These are phyloP conservation scores for Marmota monax DNA, from an alignment of 2,113 vertebrate genomes.

Conservation along the genomic window DNA sequence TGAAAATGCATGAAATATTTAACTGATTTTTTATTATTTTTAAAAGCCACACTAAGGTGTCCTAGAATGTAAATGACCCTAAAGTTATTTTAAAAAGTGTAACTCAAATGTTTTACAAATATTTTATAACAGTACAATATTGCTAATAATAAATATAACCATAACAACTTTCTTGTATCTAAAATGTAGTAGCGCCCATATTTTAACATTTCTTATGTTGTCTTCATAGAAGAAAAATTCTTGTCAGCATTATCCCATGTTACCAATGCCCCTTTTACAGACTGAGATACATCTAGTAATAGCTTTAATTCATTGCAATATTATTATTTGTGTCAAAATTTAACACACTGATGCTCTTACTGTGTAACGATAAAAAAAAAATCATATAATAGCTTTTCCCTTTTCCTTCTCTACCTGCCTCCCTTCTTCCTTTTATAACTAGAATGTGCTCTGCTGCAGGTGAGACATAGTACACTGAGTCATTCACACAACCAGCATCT, in stretches of 20 bases:
- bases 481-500: neutral
- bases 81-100: neutral
- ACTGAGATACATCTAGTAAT: neutral
- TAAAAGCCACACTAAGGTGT: neutral
- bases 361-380: neutral
- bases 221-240: neutral
- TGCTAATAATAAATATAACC: neutral
- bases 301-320: neutral
- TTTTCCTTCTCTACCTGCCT: neutral
- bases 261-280: neutral
- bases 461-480: neutral
- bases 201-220: slow-evolving; percentile 15
- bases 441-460: neutral
- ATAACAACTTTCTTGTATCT: neutral
- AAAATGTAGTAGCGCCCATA: neutral
- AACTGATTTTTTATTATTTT: slow-evolving; percentile 4
- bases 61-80: neutral
- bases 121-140: neutral
- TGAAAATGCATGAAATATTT: neutral
- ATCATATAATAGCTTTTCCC: neutral
- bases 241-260: neutral
- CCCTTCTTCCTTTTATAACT: neutral
- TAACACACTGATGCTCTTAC: neutral
- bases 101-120: neutral
- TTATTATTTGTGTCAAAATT: neutral